Evolutionary conservation across 2,113 vertebrate species (phyloP).

Genomic region (Tachuris rubrigastra): DNA sequence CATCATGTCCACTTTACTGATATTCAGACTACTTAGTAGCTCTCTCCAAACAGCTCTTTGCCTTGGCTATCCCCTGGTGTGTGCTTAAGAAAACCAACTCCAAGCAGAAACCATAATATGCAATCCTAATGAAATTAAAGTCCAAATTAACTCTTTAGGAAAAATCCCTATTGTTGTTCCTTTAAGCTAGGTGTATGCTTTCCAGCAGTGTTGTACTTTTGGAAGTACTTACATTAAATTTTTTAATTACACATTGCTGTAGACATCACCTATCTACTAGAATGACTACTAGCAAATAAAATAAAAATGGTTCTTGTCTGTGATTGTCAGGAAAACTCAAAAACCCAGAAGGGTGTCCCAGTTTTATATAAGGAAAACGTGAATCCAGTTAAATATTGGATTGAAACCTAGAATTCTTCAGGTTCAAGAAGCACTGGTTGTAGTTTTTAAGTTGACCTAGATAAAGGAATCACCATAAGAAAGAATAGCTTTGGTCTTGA

Average conservation of each 20-base stretch:
- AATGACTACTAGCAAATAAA: neutral
- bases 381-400: neutral
- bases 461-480: neutral
- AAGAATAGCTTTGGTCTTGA: neutral
- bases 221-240: neutral
- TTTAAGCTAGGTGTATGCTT: neutral
- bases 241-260: neutral
- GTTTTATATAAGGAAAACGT: neutral
- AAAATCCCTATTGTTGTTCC: neutral
- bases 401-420: neutral
- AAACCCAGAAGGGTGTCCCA: neutral
- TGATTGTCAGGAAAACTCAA: neutral
- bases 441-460: neutral
- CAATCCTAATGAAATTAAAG: neutral
- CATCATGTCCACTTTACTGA: neutral
- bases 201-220: too few species aligned
- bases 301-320: neutral
- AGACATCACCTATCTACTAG: fast-evolving
- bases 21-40: neutral
- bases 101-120: neutral
- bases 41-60: neutral
- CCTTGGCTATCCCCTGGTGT: neutral
- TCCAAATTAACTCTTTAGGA: neutral
- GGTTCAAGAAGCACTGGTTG: neutral
- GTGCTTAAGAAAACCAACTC: neutral